Conservation (phyloP, 2,113 vertebrate species). For the Tachysurus fulvidraco region DNA sequence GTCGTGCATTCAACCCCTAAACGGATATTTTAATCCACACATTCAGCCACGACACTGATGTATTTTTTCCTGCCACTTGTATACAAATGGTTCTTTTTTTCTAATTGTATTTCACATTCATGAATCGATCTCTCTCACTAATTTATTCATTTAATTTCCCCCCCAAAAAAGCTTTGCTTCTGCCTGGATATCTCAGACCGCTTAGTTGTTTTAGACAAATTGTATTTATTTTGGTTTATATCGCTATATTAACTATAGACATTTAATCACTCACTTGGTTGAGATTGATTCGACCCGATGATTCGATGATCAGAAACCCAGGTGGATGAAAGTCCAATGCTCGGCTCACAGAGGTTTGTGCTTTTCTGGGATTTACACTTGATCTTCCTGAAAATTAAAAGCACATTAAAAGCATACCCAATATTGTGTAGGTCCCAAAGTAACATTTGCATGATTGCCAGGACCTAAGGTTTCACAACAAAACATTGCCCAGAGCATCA, state of each 20-base stretch:
- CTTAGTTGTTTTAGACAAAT: background rate
- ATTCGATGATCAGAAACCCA: background rate
- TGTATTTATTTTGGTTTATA: background rate
- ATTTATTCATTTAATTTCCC: background rate
- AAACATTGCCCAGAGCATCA: too few species aligned
- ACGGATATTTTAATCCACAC: background rate
- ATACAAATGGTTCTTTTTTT: background rate
- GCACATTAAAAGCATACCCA: too few species aligned
- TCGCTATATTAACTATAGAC: background rate
- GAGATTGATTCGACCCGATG: background rate
- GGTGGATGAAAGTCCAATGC: background rate
- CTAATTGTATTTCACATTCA: background rate
- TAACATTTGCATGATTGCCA: too few species aligned
- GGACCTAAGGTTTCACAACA: too few species aligned
- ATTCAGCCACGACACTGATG: background rate
- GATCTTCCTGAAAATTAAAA: background rate
- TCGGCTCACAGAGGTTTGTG: background rate
- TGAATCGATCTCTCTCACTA: background rate
- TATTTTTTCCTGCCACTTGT: background rate
- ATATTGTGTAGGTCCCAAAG: too few species aligned
- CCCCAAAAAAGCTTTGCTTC: background rate
- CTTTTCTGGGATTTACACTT: background rate
- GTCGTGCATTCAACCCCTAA: background rate
- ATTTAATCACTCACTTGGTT: background rate
- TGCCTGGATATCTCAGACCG: background rate